phyloP scores from a whole-genome alignment of 37 sponge, comb jelly and placozoan genomes.

The Halichondria panicea region DNA sequence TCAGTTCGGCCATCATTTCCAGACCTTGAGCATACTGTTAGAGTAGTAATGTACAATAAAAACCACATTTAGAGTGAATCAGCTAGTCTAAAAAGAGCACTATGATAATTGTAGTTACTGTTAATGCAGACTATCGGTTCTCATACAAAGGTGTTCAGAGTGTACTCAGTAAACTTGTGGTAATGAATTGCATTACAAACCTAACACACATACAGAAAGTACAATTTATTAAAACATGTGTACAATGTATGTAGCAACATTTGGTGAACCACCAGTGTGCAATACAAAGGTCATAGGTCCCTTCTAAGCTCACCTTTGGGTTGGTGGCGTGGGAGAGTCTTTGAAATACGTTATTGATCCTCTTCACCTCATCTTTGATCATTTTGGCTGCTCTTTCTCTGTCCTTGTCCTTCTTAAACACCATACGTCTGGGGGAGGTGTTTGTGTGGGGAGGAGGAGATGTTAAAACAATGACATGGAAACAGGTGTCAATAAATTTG shows the following conservation, averaged over 20 bases:
- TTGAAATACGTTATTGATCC: constrained; percentile 43
- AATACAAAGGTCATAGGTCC: neutral
- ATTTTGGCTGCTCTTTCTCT: constrained; percentile 32
- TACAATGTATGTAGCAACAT: no score
- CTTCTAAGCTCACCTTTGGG: constrained; percentile 47
- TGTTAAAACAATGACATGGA: no score
- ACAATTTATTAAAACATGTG: neutral
- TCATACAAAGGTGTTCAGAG: no score
- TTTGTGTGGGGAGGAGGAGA: no score
- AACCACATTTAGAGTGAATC: no score
- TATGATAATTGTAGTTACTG: no score
- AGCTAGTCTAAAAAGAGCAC: no score
- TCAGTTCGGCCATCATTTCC: constrained; percentile 26
- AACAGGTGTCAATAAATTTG: no score
- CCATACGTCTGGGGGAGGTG: constrained; percentile 60
- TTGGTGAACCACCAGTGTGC: neutral
- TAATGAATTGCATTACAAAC: no score
- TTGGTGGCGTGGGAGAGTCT: constrained; percentile 65
- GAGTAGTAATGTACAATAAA: no score
- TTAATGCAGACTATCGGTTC: no score
- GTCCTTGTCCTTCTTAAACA: constrained; percentile 71
- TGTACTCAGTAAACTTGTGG: no score
- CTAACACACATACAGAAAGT: neutral
- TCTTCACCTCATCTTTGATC: constrained; percentile 46
- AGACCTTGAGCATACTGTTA: constrained; percentile 35